phyloP scores from a whole-genome alignment of 2,113 vertebrate species.

The Tachycineta bicolor region DNA sequence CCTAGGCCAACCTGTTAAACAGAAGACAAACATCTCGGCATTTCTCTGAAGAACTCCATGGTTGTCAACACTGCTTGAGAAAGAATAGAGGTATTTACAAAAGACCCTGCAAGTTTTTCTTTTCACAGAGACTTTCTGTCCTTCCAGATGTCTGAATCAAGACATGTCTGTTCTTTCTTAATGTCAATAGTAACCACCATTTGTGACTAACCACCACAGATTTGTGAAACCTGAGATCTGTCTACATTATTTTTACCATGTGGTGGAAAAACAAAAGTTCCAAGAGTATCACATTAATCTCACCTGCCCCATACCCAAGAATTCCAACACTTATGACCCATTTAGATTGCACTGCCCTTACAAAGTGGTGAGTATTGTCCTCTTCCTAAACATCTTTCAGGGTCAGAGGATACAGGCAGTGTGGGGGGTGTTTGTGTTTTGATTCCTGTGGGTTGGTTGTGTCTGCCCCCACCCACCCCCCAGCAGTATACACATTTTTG shows the following conservation, averaged over 20 bases:
- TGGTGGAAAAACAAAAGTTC: neutral
- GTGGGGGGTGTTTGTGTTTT: rapidly evolving
- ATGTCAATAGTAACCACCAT: neutral
- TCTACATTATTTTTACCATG: neutral
- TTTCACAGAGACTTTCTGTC: neutral
- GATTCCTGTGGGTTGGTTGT: neutral
- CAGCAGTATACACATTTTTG: neutral
- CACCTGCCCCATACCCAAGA: rapidly evolving
- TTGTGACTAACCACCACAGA: neutral
- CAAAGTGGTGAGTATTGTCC: neutral
- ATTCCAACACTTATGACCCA: neutral
- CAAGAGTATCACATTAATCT: neutral
- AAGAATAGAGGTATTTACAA: neutral
- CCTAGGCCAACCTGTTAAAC: neutral
- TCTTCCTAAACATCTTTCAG: neutral
- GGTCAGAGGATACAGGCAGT: rapidly evolving
- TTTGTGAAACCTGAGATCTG: neutral
- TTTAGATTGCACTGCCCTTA: neutral
- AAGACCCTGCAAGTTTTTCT: neutral
- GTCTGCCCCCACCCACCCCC: too few species aligned
- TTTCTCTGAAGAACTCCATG: neutral
- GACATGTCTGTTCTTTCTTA: neutral
- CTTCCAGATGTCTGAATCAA: neutral
- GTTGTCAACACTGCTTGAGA: neutral
- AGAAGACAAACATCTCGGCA: neutral